phyloP scores from a whole-genome alignment of 2,888 invertebrate genomes.

The Cactoblastis cactorum region DNA sequence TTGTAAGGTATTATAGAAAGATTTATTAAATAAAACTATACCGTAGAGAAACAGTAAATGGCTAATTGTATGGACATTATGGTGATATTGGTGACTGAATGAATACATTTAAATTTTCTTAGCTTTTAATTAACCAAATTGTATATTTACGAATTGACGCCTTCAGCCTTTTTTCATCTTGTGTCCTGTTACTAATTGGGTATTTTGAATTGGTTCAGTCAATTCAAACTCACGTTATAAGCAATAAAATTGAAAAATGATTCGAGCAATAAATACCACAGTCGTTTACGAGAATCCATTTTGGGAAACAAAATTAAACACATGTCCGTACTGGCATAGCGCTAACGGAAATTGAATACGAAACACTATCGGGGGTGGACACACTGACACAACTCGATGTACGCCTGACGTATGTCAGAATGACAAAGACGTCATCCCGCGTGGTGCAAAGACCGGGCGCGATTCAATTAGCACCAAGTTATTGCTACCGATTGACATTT shows the following conservation, averaged over 20 bases:
- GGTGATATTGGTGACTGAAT: too few relatives aligned
- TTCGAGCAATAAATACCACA: slow-evolving; percentile 19
- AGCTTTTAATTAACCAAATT: too few relatives aligned
- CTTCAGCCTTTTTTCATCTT: too few relatives aligned
- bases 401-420: slow-evolving; percentile 29
- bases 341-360: slow-evolving; percentile 32
- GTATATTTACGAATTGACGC: too few relatives aligned
- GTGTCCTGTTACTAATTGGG: too few relatives aligned
- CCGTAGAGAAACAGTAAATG: too few relatives aligned
- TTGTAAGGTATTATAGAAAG: too few relatives aligned
- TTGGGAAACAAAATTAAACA: slow-evolving; percentile 25
- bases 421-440: slow-evolving; percentile 25
- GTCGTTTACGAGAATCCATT: slow-evolving; percentile 19
- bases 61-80: too few relatives aligned
- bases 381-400: slow-evolving; percentile 23
- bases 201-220: too few relatives aligned
- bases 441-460: slow-evolving; percentile 24
- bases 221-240: too few relatives aligned
- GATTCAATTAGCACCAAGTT: slow-evolving; percentile 29
- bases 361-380: slow-evolving; percentile 24
- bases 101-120: too few relatives aligned
- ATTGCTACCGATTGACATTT: slow-evolving; percentile 19
- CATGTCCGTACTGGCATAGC: slow-evolving; percentile 24
- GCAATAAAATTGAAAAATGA: neutral
- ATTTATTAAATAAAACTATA: too few relatives aligned